Evolutionary conservation across 2,113 vertebrate genomes (phyloP).

Genomic region (Cryptomyrus ogoouensis): DNA sequence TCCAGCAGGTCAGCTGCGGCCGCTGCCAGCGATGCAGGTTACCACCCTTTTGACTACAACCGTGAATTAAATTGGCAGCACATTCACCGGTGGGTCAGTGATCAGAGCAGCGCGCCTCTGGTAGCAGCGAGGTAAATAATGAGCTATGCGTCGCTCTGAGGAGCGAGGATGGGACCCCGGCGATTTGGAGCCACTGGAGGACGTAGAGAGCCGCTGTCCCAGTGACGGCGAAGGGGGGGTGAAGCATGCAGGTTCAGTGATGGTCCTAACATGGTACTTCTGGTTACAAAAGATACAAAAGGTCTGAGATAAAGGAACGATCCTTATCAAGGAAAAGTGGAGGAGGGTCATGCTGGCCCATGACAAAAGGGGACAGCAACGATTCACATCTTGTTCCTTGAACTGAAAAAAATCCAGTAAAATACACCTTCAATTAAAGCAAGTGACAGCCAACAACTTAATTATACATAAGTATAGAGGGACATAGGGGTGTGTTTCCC

Average conservation of each 20-base stretch:
- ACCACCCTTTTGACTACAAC: background rate
- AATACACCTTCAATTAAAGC: background rate
- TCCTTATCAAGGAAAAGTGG: background rate
- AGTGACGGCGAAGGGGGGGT: background rate
- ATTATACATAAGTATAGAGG: background rate
- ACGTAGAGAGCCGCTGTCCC: background rate
- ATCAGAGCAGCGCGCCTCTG: background rate
- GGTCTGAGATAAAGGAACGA: background rate
- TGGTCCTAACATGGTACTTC: background rate
- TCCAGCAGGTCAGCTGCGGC: background rate
- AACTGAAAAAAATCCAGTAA: background rate
- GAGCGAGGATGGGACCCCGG: background rate
- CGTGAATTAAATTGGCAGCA: conserved; percentile 3
- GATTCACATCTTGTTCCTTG: background rate
- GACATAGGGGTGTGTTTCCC: background rate
- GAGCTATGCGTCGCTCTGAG: background rate
- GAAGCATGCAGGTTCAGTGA: background rate
- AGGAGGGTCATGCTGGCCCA: background rate
- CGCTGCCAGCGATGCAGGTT: background rate
- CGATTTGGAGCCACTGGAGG: background rate
- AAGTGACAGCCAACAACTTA: background rate
- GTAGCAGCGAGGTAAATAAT: background rate
- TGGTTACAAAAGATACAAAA: background rate
- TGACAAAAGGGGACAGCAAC: background rate
- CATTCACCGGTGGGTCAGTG: background rate